A percentile compares a stretch with the other conserved stretches of the same genome.
Evolutionary conservation across 2,888 invertebrate species (phyloP).

Genomic region (Drosophila lutescens): DNA sequence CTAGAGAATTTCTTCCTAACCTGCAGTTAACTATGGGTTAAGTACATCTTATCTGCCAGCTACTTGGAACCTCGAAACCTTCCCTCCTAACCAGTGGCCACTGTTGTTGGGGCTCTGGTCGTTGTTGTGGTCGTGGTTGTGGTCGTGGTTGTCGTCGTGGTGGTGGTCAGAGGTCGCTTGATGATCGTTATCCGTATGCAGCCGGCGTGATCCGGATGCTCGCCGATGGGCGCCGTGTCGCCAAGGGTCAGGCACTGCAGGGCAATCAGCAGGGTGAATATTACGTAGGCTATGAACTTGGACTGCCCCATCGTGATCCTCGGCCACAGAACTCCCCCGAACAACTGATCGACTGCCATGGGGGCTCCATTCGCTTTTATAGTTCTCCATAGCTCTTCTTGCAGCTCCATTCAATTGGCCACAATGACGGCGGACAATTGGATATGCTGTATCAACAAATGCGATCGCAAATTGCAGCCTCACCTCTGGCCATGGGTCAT

Average conservation of each 20-base stretch:
- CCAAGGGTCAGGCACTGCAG: slow-evolving; percentile 13
- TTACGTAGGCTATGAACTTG: background rate
- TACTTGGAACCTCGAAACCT: no score
- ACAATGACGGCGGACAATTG: slow-evolving; percentile 12
- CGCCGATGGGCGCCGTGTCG: slow-evolving; percentile 43
- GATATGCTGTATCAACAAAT: slow-evolving; percentile 32
- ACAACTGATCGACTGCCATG: background rate
- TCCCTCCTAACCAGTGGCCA: slow-evolving; percentile 45
- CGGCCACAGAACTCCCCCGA: background rate
- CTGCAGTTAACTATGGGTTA: background rate
- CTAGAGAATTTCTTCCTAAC: no score
- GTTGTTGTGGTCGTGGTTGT: slow-evolving; percentile 43
- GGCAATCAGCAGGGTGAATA: slow-evolving; percentile 10
- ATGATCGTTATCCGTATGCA: slow-evolving; percentile 65
- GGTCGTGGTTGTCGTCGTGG: slow-evolving; percentile 26
- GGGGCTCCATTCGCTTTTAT: slow-evolving; percentile 11
- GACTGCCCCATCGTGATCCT: slow-evolving; percentile 4
- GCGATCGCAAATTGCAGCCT: slow-evolving; percentile 37
- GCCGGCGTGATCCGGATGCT: slow-evolving; percentile 63
- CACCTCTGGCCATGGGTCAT: slow-evolving; percentile 24
- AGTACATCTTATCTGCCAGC: background rate
- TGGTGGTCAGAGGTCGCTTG: slow-evolving; percentile 30
- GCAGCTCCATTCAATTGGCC: slow-evolving; percentile 28
- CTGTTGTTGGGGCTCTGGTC: slow-evolving; percentile 22
- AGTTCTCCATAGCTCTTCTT: slow-evolving; percentile 9